phyloP scores from a whole-genome alignment of 2,797 vertebrate species.

The Crypturellus tataupa region DNA sequence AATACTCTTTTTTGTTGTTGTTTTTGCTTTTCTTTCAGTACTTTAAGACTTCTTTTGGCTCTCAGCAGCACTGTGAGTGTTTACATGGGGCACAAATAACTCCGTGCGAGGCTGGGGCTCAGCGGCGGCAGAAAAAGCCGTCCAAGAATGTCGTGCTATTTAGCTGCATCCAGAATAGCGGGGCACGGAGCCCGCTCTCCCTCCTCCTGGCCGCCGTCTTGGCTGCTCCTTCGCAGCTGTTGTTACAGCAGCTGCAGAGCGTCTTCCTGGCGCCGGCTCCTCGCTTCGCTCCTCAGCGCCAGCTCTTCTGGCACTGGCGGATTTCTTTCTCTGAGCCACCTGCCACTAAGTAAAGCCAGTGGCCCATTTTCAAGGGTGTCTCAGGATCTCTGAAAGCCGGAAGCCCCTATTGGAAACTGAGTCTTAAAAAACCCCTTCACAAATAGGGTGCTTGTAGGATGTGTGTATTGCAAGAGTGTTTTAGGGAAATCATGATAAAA shows the following conservation, averaged over 20 bases:
- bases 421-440: neutral
- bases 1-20: neutral
- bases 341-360: neutral
- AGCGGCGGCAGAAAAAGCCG: neutral
- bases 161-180: neutral
- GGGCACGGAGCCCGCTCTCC: neutral
- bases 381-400: neutral
- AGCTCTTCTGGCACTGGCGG: neutral
- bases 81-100: neutral
- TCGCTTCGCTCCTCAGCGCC: neutral
- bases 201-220: neutral
- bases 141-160: neutral
- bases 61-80: neutral
- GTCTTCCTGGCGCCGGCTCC: neutral
- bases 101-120: neutral
- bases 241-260: neutral
- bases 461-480: neutral
- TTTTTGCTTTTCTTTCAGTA: neutral
- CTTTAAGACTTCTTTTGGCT: neutral
- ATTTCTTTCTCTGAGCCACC: neutral
- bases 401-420: neutral
- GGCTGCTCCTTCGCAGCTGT: neutral
- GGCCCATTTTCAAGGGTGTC: neutral
- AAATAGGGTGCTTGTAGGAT: neutral
- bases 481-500: neutral